phyloP scores from a whole-genome alignment of 2,113 vertebrate genomes.

The Pluvianellus socialis region DNA sequence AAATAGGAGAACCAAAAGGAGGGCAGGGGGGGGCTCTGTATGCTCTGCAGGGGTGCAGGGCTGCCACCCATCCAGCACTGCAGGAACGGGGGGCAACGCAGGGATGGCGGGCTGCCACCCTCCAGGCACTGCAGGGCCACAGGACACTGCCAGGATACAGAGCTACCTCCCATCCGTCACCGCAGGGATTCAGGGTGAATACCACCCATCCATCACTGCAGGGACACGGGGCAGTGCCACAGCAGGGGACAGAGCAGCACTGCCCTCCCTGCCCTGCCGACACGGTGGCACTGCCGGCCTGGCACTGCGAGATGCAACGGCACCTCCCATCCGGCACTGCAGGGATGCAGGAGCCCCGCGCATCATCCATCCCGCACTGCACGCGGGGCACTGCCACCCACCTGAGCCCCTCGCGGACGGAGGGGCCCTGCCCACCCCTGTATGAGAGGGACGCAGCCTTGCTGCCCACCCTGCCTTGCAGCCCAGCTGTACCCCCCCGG shows the following conservation, averaged over 20 bases:
- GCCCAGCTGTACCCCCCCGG: rapidly evolving
- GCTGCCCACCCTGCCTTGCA: not conserved
- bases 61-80: not conserved
- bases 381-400: not conserved
- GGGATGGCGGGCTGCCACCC: not conserved
- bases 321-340: not conserved
- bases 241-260: not conserved
- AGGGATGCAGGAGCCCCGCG: not conserved
- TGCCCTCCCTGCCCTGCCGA: not conserved
- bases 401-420: not conserved
- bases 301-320: not conserved
- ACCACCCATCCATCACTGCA: not conserved
- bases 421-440: not conserved
- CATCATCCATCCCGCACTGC: not conserved
- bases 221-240: not conserved
- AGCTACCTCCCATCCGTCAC: not conserved
- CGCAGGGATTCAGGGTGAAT: too few species aligned
- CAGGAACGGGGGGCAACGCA: not conserved
- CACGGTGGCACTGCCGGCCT: not conserved
- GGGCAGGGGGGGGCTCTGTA: not conserved
- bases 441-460: rapidly evolving
- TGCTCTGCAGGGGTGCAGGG: not conserved
- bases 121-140: not conserved
- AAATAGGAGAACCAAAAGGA: not conserved
- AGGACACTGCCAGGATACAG: not conserved